These are phyloP conservation scores for Bubo blakistoni DNA, from an alignment of 2,113 vertebrate species.

Conservation along the genomic window DNA sequence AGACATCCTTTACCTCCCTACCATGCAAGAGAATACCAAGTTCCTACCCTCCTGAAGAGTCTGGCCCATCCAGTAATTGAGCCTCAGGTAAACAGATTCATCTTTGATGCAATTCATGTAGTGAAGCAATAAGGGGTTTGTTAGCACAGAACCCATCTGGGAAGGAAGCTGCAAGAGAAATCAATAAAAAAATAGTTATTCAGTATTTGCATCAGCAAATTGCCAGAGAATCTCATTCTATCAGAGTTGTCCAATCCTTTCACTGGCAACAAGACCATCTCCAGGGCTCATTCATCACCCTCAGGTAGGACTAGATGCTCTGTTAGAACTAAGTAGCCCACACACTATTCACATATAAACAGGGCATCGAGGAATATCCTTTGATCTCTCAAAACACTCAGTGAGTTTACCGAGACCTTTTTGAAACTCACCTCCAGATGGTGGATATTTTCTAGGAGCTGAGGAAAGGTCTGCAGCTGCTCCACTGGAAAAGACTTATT, in stretches of 20 bases:
- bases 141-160: constrained; percentile 90
- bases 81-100: constrained; percentile 83
- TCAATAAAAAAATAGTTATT: background rate
- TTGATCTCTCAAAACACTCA: background rate
- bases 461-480: constrained; percentile 80
- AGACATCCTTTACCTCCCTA: background rate
- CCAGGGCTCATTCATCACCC: background rate
- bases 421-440: constrained; percentile 81
- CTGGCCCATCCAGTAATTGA: constrained; percentile 89
- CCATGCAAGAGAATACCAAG: background rate
- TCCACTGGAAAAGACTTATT: constrained; percentile 75
- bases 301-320: background rate
- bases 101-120: constrained; percentile 89
- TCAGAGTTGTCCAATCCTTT: background rate
- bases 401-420: background rate
- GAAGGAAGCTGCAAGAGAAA: constrained; percentile 83
- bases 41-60: constrained; percentile 87
- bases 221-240: background rate
- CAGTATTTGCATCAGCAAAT: background rate
- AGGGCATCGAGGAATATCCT: background rate
- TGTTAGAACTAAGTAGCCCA: background rate
- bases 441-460: constrained; percentile 86
- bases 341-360: background rate
- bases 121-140: constrained; percentile 84
- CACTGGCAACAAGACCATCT: background rate